Conservation (phyloP, 2,113 vertebrate species). For the Zeus faber region DNA sequence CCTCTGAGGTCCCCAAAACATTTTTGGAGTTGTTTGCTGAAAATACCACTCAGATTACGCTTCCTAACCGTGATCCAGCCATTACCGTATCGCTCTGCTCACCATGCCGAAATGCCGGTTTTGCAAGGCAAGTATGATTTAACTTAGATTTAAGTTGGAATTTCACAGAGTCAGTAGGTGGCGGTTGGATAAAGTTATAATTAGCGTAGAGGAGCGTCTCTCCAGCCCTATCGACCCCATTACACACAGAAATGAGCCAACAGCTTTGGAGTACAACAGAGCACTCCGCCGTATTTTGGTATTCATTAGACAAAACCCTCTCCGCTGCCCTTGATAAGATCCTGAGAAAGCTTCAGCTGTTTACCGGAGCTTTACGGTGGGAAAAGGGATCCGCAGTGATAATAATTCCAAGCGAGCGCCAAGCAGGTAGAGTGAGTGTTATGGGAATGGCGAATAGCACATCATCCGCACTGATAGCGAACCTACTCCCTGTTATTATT, state of each 20-base stretch:
- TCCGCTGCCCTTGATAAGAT: constrained; percentile 66
- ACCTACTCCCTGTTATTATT: constrained; percentile 56
- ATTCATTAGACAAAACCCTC: constrained; percentile 76
- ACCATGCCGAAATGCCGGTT: too few relatives aligned
- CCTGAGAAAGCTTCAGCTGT: constrained; percentile 33
- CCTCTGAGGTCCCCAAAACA: too few relatives aligned
- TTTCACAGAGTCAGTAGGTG: too few relatives aligned
- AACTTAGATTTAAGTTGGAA: too few relatives aligned
- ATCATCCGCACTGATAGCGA: constrained; percentile 50
- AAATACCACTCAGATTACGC: too few relatives aligned
- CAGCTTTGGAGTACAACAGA: background rate
- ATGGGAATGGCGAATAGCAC: constrained; percentile 54
- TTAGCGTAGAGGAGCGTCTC: too few relatives aligned
- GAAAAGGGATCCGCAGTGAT: constrained; percentile 45
- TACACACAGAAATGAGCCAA: background rate
- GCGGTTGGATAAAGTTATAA: too few relatives aligned
- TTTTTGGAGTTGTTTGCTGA: too few relatives aligned
- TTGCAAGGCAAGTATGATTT: too few relatives aligned
- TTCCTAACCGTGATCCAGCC: too few relatives aligned
- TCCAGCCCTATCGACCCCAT: too few relatives aligned
- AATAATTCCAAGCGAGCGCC: constrained; percentile 57
- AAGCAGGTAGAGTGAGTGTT: constrained; percentile 38
- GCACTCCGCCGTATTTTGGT: constrained; percentile 14
- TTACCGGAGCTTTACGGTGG: constrained; percentile 30
- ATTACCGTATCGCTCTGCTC: too few relatives aligned